Conservation (phyloP, 2,888 invertebrate genomes). For the Rhopalosiphum nymphaeae region DNA sequence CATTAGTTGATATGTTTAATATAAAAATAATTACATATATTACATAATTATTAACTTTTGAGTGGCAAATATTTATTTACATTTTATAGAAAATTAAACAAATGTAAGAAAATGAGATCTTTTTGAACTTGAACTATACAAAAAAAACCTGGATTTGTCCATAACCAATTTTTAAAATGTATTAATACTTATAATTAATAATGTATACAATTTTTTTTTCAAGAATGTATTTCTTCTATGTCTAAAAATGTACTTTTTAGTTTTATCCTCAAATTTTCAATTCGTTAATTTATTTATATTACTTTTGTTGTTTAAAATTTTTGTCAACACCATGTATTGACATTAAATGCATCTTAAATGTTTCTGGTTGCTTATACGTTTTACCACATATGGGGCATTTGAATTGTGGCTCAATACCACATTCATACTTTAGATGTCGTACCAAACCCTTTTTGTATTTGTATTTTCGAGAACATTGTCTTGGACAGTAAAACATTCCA, state of each 20-base stretch:
- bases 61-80: background rate
- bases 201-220: background rate
- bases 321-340: constrained; percentile 59
- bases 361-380: constrained; percentile 64
- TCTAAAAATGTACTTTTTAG: background rate
- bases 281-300: background rate
- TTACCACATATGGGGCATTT: constrained; percentile 74
- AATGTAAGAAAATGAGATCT: background rate
- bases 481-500: constrained; percentile 61
- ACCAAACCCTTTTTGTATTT: constrained; percentile 72
- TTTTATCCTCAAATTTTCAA: background rate
- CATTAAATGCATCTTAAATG: constrained; percentile 63
- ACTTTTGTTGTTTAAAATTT: background rate
- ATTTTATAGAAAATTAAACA: constrained; percentile 4
- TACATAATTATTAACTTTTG: constrained; percentile 8
- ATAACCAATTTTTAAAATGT: background rate
- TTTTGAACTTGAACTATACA: constrained; percentile 5
- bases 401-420: constrained; percentile 76
- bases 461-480: constrained; percentile 65
- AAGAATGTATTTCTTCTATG: background rate
- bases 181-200: background rate
- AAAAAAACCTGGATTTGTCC: constrained; percentile 8
- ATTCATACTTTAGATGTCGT: constrained; percentile 75
- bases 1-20: background rate
- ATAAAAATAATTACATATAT: background rate